Evolutionary conservation across 2,888 invertebrate species (phyloP).

Genomic region (Oscheius myriophilus): DNA sequence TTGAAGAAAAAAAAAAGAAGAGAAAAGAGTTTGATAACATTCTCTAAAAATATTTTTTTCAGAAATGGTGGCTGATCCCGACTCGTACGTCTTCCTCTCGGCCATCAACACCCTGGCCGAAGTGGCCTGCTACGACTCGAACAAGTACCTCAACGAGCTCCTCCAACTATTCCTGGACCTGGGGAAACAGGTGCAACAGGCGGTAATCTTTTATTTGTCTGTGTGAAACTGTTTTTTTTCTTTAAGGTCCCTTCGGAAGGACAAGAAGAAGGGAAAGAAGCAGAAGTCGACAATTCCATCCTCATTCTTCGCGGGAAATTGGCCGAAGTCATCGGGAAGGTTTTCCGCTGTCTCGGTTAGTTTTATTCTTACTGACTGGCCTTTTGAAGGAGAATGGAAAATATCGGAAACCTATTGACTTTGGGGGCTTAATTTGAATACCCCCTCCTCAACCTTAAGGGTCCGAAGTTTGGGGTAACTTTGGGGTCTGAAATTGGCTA

Average conservation of each 20-base stretch:
- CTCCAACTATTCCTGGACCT: slow-evolving; percentile 40
- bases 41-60: slow-evolving; percentile 1
- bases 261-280: too few species aligned
- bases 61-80: slow-evolving; percentile 43
- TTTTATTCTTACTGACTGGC: too few species aligned
- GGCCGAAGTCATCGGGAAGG: slow-evolving; percentile 57
- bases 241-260: background rate
- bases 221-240: too few species aligned
- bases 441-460: too few species aligned
- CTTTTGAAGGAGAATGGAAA: too few species aligned
- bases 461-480: too few species aligned
- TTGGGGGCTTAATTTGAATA: too few species aligned
- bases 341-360: slow-evolving; percentile 39
- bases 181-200: background rate
- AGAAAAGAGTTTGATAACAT: background rate
- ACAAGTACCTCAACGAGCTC: slow-evolving; percentile 37
- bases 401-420: too few species aligned
- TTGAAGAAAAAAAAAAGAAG: background rate
- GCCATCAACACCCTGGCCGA: slow-evolving; percentile 63
- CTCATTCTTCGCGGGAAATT: slow-evolving; percentile 42
- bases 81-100: slow-evolving; percentile 62
- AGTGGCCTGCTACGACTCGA: slow-evolving; percentile 44
- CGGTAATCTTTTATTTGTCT: too few species aligned
- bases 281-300: slow-evolving; percentile 24
- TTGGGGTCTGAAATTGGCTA: too few species aligned